Evolutionary conservation across 2,888 invertebrate species (phyloP).

Genomic region (Cyrtodaria siliqua): DNA sequence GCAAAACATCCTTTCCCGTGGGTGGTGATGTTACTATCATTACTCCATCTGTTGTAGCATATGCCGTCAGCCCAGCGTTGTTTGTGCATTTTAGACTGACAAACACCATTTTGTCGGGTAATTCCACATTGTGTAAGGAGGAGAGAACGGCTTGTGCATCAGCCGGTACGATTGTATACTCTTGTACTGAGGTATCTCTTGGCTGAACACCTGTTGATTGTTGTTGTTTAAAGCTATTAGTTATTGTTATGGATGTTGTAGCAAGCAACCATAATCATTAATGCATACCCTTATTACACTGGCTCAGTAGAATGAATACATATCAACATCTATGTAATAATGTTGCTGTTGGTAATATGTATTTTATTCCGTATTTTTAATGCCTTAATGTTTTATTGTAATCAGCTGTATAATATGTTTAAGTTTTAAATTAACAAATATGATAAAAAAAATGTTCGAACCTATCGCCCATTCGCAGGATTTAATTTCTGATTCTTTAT

Average conservation of each 20-base stretch:
- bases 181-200: too few relatives aligned
- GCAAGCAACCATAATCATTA: too few relatives aligned
- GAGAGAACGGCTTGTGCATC: background rate
- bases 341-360: too few relatives aligned
- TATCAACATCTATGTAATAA: too few relatives aligned
- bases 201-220: background rate
- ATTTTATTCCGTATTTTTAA: too few relatives aligned
- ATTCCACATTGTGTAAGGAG: background rate
- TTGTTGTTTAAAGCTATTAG: background rate
- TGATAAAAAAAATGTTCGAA: conserved; percentile 21
- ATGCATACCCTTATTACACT: too few relatives aligned
- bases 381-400: background rate
- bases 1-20: conserved; percentile 33
- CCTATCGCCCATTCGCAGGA: conserved; percentile 64
- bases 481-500: conserved; percentile 50
- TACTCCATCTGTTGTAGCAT: conserved; percentile 54
- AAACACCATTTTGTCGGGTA: conserved; percentile 14
- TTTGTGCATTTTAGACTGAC: conserved; percentile 52
- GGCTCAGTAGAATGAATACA: too few relatives aligned
- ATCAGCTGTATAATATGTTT: background rate
- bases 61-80: conserved; percentile 46
- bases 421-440: background rate
- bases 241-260: too few relatives aligned
- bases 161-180: background rate
- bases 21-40: conserved; percentile 41